Evolutionary conservation across 2,797 vertebrate genomes (phyloP), one percentile per base, ranked within the genome.

Genomic region (Sebastes kiyomatsui): DNA sequence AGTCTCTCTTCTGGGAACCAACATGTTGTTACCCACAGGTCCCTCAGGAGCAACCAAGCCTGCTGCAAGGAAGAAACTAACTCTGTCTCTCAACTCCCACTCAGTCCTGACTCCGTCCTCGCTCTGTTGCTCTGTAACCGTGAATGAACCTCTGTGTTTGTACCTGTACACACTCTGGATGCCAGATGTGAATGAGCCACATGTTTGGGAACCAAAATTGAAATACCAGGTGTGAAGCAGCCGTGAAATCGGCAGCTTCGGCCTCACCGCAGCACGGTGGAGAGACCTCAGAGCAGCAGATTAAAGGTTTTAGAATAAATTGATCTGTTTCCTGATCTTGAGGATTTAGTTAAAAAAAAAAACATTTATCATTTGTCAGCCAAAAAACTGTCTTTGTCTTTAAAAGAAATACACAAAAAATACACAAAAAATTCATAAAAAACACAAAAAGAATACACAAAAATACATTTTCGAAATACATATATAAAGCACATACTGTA

Each of bases 1-100:
- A 56, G 80, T 82, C 81, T 83, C 83, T 89, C 87, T 92, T 93
- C 93, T 91, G 93, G 92, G 93, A 94, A 95, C 83, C 13, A 77
- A 58, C 84, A 77, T 72, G 83, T 84, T 72, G 72, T 86, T 90
- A 72, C 78, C 90, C 90, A 85, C 86, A 85, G 75, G 67, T 89
- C 89, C 88, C 88, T 38, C 2, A 68, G 82, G 88, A 87, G 65
- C 68, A 66, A 70, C 82, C 77, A 49, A 25, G 55, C 75, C 72
- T 72, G 59, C 81, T 81, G 68, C 70, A 69, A 28, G 75, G 75
- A 46, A 84, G 84, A 86, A 79, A 35, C 73, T 6, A 18, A 6
- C 66, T 72, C 32, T 18, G 76, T 71, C 67, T 69, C 46, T 64
- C 4, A 10, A 49, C 52, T 61, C 79, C 42, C 60, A 30, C 55